phyloP scores from a whole-genome alignment of 2,797 vertebrate species.

The Acropternis orthonyx region DNA sequence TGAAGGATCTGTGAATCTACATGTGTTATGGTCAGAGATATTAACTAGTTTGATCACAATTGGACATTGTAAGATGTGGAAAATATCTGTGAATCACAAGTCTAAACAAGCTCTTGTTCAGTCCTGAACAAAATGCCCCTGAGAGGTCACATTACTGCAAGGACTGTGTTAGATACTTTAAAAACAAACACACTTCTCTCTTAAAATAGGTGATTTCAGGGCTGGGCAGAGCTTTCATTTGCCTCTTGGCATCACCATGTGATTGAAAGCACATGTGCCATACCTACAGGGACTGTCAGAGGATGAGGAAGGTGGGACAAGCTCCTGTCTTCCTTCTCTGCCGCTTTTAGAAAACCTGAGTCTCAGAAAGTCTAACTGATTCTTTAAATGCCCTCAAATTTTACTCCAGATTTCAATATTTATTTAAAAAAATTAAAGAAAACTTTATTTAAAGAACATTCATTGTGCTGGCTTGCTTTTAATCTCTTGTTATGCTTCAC shows the following conservation, averaged over 20 bases:
- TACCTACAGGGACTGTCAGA: background rate
- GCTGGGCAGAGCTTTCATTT: background rate
- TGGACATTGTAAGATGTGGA: background rate
- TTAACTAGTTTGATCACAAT: background rate
- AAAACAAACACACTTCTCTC: background rate
- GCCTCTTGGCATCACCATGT: background rate
- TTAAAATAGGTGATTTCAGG: background rate
- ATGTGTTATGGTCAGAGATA: background rate
- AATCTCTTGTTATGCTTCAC: background rate
- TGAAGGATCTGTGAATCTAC: background rate
- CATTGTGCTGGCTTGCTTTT: background rate
- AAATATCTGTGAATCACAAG: background rate
- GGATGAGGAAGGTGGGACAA: background rate
- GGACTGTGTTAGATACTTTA: background rate
- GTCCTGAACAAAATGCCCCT: background rate
- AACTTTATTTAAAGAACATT: background rate
- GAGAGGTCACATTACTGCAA: background rate
- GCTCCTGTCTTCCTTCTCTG: background rate
- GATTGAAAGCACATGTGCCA: background rate
- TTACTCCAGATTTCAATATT: background rate
- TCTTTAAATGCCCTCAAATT: background rate
- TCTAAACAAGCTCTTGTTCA: background rate
- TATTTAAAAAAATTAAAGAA: background rate
- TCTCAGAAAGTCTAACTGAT: background rate
- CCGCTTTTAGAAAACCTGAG: background rate